These are phyloP conservation scores for Penaeus japonicus DNA, from an alignment of 1,140 invertebrate species.

Conservation along the genomic window DNA sequence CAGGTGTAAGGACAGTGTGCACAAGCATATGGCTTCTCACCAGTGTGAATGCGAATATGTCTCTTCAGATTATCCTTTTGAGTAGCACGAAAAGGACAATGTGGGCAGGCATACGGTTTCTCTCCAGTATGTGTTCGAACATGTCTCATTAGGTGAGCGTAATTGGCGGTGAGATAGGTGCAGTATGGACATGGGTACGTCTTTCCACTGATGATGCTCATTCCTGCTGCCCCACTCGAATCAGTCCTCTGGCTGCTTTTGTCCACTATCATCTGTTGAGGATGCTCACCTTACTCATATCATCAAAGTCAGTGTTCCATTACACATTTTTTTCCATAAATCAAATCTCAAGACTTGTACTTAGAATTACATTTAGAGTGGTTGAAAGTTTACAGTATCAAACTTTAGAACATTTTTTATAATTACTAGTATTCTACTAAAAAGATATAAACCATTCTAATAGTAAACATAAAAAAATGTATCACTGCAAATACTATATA, in stretches of 20 bases:
- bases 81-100: slow-evolving; percentile 39
- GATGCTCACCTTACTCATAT: slow-evolving; percentile 30
- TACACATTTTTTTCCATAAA: neutral
- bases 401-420: too few relatives aligned
- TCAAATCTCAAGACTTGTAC: too few relatives aligned
- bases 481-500: too few relatives aligned
- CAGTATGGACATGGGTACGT: slow-evolving; percentile 39
- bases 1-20: slow-evolving; percentile 32
- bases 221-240: slow-evolving; percentile 10
- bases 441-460: too few relatives aligned
- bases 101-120: slow-evolving; percentile 40
- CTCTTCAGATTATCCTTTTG: slow-evolving; percentile 48
- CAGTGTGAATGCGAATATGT: slow-evolving; percentile 45
- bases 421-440: too few relatives aligned
- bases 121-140: slow-evolving; percentile 43
- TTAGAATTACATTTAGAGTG: too few relatives aligned
- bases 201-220: slow-evolving; percentile 23
- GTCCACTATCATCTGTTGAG: slow-evolving; percentile 35
- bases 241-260: neutral
- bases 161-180: slow-evolving; percentile 40
- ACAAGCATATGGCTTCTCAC: slow-evolving; percentile 44
- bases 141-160: slow-evolving; percentile 43
- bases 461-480: too few relatives aligned
- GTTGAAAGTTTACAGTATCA: too few relatives aligned
- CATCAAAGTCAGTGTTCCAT: neutral